A percentile compares a stretch with the other conserved stretches of the same genome.
Evolutionary conservation across 2,113 vertebrate species (phyloP).

Genomic region (Muntiacus muntjak): DNA sequence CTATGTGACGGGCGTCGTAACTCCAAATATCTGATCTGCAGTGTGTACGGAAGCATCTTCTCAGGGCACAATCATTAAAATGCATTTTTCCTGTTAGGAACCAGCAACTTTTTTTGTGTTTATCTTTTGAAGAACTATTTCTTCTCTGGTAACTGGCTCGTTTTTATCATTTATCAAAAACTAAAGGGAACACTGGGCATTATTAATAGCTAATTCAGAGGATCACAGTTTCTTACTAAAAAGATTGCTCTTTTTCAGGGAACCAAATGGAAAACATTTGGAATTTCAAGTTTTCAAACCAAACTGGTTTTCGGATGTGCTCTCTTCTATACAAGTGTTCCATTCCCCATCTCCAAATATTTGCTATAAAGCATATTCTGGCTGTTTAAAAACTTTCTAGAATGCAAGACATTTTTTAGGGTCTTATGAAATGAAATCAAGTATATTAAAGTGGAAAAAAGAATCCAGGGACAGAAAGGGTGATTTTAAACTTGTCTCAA

Average conservation of each 20-base stretch:
- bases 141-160: slow-evolving; percentile 83
- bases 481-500: slow-evolving; percentile 29
- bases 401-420: slow-evolving; percentile 23
- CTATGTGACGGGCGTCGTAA: slow-evolving; percentile 84
- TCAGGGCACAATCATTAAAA: slow-evolving; percentile 80
- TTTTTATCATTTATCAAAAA: slow-evolving; percentile 88
- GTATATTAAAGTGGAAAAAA: not conserved
- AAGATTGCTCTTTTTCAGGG: not conserved
- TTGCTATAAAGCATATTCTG: not conserved
- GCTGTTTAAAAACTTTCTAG: slow-evolving; percentile 4
- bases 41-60: slow-evolving; percentile 86
- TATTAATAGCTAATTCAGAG: not conserved
- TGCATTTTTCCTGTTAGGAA: slow-evolving; percentile 83
- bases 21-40: slow-evolving; percentile 86
- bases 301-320: not conserved
- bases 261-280: not conserved
- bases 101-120: slow-evolving; percentile 81
- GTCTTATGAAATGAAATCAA: slow-evolving; percentile 18
- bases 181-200: slow-evolving; percentile 80
- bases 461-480: not conserved
- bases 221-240: not conserved
- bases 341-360: not conserved
- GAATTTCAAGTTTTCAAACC: not conserved
- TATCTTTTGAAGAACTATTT: slow-evolving; percentile 77
- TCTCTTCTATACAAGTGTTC: not conserved